Evolutionary conservation across 2,888 invertebrate species (phyloP), one percentile per base, ranked within the genome.

Genomic region (Norana najaformis): DNA sequence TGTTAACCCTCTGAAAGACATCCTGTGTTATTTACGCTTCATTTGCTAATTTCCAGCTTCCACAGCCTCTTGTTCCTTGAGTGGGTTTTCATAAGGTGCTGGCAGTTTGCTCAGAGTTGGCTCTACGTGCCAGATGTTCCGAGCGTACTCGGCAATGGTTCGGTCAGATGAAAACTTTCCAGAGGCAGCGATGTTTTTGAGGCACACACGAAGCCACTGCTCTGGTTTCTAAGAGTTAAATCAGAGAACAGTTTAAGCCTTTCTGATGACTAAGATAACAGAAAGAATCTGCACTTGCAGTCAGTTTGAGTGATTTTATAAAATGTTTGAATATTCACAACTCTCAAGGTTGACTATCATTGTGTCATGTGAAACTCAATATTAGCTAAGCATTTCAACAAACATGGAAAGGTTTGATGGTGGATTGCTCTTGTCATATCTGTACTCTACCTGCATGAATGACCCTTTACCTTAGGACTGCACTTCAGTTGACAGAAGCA

Each of bases 61-160:
- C 23, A 91, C 90, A 89, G 83, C 82, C 36, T 91, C 91, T 39
- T 89, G 88, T 47, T 92, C 91, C 41, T 88, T 89, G 90, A 90
- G 90, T 6, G 92, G 93, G 23, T 92, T 93, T 91, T 94, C 94
- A 89, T 93, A 93, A 0, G 98, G 99, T 89, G 97, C 97, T 30
- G 98, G 98, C 92, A 99, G 96, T 95, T 98, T 98, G 94, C 97
- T 97, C 96, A 97, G 98, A 90, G 96, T 96, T 20, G 99, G 98
- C 95, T 98, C 97, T 30, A 98, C 97, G 89, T 97, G 98, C 99
- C 99, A 99, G 94, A 99, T 99, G 93, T 99, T 97, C 69, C 96
- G 96, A 82, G 98, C 99, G 95, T 99, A 99, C 95, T 99, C 98
- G 1, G 96, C 96, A 94, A 99, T 99, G 90, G 99, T 99, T 69